Percentiles rank a stretch among this genome's conserved stretches.
Evolutionary conservation across 2,888 invertebrate species (phyloP).

Genomic region (Tupiocoris notatus): DNA sequence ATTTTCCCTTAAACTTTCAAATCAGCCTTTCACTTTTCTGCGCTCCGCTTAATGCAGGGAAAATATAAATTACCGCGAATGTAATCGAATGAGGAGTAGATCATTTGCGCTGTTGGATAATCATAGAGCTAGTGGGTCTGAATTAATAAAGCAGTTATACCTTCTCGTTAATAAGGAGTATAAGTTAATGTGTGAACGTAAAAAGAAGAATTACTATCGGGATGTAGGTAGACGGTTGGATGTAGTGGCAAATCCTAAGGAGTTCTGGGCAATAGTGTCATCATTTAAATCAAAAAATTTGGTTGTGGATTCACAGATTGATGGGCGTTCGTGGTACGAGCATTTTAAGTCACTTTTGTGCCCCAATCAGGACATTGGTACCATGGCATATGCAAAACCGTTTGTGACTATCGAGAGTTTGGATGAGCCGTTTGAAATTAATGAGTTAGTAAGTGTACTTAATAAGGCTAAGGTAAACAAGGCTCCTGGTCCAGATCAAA

Average conservation of each 20-base stretch:
- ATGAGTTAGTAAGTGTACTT: background rate
- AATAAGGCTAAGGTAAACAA: constrained; percentile 4
- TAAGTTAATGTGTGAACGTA: background rate
- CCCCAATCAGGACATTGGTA: background rate
- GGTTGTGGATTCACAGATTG: background rate
- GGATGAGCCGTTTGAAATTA: background rate
- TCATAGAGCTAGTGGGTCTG: background rate
- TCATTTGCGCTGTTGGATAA: too few relatives aligned
- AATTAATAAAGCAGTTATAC: background rate
- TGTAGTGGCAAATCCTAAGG: background rate
- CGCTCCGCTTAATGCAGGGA: too few relatives aligned
- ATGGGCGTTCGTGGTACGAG: background rate
- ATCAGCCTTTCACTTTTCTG: too few relatives aligned
- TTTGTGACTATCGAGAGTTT: background rate
- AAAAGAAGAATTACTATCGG: background rate
- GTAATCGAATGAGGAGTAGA: background rate
- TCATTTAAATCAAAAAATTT: too few relatives aligned
- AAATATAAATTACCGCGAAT: too few relatives aligned
- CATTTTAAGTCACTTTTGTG: background rate
- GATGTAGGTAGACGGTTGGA: background rate
- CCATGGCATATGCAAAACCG: background rate
- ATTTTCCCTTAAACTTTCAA: too few relatives aligned
- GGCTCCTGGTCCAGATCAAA: background rate
- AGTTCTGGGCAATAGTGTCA: background rate
- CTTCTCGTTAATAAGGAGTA: background rate